Base-by-base conservation (phyloP, 2,888 invertebrate genomes). In the Tryphoninae sp. region DNA sequence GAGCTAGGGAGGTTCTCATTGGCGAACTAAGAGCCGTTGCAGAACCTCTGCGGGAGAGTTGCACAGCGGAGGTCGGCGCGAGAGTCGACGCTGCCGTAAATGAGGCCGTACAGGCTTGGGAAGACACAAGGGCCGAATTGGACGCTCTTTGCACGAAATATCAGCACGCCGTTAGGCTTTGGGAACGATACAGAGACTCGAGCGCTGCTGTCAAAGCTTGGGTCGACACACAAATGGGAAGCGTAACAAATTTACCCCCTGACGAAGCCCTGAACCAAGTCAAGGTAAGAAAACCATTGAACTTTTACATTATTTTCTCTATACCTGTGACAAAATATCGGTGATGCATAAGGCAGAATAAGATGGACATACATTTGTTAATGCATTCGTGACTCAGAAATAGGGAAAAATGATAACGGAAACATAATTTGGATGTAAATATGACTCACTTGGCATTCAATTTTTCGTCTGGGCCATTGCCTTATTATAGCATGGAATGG, bases 131-230 rank as follows among this genome's bases (percentile, higher is more conserved):
- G 90, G 93, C 94, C 85, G 96, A 96, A 90, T 94, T 97, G 84
- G 94, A 95, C 85, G 95, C 95, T 86, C 94, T 97, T 86, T 96
- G 96, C 91, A 95, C 93, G 87, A 94, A 94, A 93, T 97, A 97
- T 93, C 95, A 96, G 90, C 95, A 95, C 90, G 97, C 97, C 2
- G 96, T 96, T 76, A 95, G 95, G 67, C 94, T 97, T 80, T 97
- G 97, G 97, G 94, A 95, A 89, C 94, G 95, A 81, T 97, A 97
- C 93, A 94, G 95, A 53, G 96, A 96, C 90, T 96, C 96, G 8
- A 95, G 96, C 76, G 96, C 95, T 61, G 94, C 95, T 40, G 95
- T 97, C 81, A 94, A 95, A 84, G 94, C 94, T 85, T 96, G 96
- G 94, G 94, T 95, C 59, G 96, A 96, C 90, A 94, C 94, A 89